These are phyloP conservation scores for Octomys mimax DNA, from an alignment of 2,797 vertebrate genomes.

Conservation along the genomic window DNA sequence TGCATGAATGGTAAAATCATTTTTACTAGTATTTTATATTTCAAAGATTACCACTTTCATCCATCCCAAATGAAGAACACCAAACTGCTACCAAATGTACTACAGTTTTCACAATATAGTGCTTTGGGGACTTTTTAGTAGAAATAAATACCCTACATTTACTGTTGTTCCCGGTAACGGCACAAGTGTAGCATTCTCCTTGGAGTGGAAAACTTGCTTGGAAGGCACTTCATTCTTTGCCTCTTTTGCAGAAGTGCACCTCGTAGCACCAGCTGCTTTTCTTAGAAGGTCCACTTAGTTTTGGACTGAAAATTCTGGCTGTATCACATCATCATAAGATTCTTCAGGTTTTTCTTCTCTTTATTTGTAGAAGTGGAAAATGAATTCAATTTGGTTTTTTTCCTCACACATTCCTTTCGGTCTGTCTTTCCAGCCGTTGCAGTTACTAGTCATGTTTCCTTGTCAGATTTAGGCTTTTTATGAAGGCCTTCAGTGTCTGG, in stretches of 20 bases:
- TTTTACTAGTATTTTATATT: conserved; percentile 22
- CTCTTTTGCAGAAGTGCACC: not conserved
- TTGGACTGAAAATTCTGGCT: conserved; percentile 94
- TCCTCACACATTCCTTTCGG: conserved; percentile 95
- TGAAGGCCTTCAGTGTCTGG: conserved; percentile 96
- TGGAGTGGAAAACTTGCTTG: not conserved
- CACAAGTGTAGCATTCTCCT: conserved; percentile 57
- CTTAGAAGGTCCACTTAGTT: conserved; percentile 96
- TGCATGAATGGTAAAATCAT: not conserved
- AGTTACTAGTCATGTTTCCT: conserved; percentile 96
- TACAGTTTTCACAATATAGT: conserved; percentile 33
- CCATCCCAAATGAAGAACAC: conserved; percentile 17
- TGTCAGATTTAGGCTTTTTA: conserved; percentile 97
- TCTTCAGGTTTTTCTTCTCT: conserved; percentile 90
- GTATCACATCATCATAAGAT: conserved; percentile 99
- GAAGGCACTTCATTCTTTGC: not conserved
- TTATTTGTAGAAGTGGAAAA: too few species aligned
- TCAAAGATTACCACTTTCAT: not conserved
- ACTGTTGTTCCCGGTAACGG: conserved; percentile 31
- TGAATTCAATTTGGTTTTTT: conserved; percentile 87
- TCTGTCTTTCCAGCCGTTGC: conserved; percentile 95
- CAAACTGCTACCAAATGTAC: conserved; percentile 16
- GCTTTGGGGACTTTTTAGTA: not conserved
- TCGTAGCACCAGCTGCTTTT: conserved; percentile 91
- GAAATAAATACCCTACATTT: conserved; percentile 52